Conservation (phyloP, 1,140 invertebrate genomes). For the Bactericera cockerelli region DNA sequence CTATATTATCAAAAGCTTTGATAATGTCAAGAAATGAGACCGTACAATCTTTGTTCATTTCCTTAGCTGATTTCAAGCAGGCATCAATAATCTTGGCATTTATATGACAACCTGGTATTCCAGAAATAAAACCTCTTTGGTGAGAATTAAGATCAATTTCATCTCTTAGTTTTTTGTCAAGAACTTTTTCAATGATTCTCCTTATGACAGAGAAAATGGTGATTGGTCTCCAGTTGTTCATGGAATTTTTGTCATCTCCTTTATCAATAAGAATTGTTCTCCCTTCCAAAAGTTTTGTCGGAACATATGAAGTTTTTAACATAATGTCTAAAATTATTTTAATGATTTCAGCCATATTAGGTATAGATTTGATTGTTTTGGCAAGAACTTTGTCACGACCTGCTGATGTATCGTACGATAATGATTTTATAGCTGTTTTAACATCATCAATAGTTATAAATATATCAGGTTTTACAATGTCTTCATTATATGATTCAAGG, state of each 20-base stretch:
- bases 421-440: not conserved
- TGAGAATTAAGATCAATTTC: too few species aligned
- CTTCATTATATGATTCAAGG: not conserved
- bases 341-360: not conserved
- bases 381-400: not conserved
- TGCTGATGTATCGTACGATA: not conserved
- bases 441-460: not conserved
- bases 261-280: not conserved
- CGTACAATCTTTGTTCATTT: not conserved
- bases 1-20: too few species aligned
- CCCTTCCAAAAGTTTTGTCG: not conserved
- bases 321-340: not conserved
- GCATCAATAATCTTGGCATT: too few species aligned
- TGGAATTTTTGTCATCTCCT: not conserved
- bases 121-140: too few species aligned
- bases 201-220: too few species aligned
- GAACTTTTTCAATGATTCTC: not conserved
- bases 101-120: not conserved
- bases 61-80: not conserved
- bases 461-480: not conserved
- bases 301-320: not conserved
- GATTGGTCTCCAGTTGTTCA: not conserved
- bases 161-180: too few species aligned
- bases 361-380: not conserved
- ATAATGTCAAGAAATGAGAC: too few species aligned